Base-by-base conservation (phyloP, 2,113 vertebrate genomes). In the Sardina pilchardus region DNA sequence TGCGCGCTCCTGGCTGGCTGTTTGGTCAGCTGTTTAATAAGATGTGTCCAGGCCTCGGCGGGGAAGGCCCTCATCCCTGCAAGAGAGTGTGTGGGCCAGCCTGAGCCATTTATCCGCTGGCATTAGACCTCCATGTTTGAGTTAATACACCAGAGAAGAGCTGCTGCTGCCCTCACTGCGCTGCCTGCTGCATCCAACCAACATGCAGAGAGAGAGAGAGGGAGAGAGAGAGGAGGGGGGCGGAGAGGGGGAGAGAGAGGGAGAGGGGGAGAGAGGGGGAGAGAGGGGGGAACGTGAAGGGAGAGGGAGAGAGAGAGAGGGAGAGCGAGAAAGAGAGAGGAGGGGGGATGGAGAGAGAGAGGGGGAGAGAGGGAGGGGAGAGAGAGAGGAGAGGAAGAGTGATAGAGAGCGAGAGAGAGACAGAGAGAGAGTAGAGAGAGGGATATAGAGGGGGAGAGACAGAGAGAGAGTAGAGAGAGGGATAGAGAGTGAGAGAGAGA, bases 91-190 rank as follows among this genome's bases (percentile, higher is more conserved):
- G 26, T 5, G 59, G 4, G 3, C 12, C 45, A 0, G 10, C 91
- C 93, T 89, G 92, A 93, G 92, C 83, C 80, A 90, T 94, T 93
- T 91, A 93, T 92, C 92, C 92, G n/a, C 34, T 91, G 90, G 91
- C 89, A 92, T 94, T 92, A 93, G 91, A 89, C 84, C 87, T 91
- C 92, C 91, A 91, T 93, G 92, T 94, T 92, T 93, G 91, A 94
- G 88, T 93, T 93, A 94, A 94, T 93, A 94, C 92, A 91, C 91
- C 85, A 83, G 92, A 93, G 92, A 91, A 85, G 90, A 90, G 39
- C 39, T 90, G 87, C 85, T 42, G 90, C 91, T 91, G 50, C 50
- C 50, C 50, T 53, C 26, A 71, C 63, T 71, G 63, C 24, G 9
- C 59, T 21, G 0, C n/a, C n/a, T 63, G 24, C 59, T 34, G 26